A percentile compares a stretch with the other conserved stretches of the same genome.
phyloP scores from a whole-genome alignment of 2,113 vertebrate genomes.

The Sceloporus tristichus region DNA sequence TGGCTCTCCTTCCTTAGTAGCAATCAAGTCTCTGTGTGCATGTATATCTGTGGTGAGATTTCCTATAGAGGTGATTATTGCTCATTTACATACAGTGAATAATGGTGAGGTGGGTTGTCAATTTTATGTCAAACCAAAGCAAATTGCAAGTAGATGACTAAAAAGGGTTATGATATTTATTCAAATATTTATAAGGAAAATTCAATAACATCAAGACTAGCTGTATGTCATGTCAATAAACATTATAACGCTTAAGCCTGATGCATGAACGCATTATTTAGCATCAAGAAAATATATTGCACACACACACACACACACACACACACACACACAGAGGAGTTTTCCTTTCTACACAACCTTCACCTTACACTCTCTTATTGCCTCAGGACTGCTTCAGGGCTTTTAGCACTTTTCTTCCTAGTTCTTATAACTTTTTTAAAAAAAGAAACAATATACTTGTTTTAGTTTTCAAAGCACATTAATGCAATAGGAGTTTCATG shows the following conservation, averaged over 20 bases:
- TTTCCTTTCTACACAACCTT: not conserved
- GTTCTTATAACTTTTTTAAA: not conserved
- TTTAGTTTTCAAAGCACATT: constrained; percentile 6
- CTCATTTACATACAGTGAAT: constrained; percentile 52
- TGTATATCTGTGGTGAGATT: not conserved
- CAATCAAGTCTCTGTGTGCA: not conserved
- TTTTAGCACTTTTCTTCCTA: not conserved
- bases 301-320: no score
- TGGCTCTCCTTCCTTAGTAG: constrained; percentile 28
- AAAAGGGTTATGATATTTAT: constrained; percentile 21
- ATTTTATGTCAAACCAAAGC: constrained; percentile 38
- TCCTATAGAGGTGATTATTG: constrained; percentile 47
- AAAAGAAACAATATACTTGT: not conserved
- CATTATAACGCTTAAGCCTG: constrained; percentile 16
- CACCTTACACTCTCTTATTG: not conserved
- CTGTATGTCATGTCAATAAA: constrained; percentile 4
- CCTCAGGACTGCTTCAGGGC: not conserved
- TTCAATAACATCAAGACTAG: not conserved
- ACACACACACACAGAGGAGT: not conserved
- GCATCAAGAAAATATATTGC: not conserved
- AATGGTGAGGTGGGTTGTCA: constrained; percentile 3
- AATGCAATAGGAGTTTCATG: not conserved
- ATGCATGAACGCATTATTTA: constrained; percentile 35
- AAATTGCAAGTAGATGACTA: constrained; percentile 21
- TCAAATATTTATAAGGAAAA: constrained; percentile 51